Evolutionary conservation across 2,888 invertebrate species (phyloP).

Genomic region (Lingula anatina): DNA sequence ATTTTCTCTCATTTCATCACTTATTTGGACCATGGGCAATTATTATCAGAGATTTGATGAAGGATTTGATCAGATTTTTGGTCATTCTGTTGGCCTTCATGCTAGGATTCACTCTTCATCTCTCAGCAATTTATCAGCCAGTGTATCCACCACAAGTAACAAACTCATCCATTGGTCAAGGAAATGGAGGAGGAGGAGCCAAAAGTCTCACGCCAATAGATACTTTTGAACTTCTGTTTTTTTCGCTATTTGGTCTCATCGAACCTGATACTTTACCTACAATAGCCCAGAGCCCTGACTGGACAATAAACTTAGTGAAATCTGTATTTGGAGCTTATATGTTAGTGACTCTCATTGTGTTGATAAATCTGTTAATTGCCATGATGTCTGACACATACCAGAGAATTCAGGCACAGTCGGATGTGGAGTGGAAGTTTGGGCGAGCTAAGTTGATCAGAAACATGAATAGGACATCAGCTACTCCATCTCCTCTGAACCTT

Average conservation of each 20-base stretch:
- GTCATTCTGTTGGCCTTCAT: slow-evolving; percentile 97
- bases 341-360: slow-evolving; percentile 95
- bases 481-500: slow-evolving; percentile 95
- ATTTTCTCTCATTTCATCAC: slow-evolving; percentile 96
- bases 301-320: slow-evolving; percentile 53
- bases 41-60: slow-evolving; percentile 75
- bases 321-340: slow-evolving; percentile 91
- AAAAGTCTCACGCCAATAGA: slow-evolving; percentile 54
- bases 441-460: slow-evolving; percentile 95
- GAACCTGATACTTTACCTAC: slow-evolving; percentile 59
- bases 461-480: slow-evolving; percentile 95
- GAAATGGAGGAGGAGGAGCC: slow-evolving; percentile 24
- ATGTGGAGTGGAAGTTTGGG: slow-evolving; percentile 99
- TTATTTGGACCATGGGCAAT: slow-evolving; percentile 99
- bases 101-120: slow-evolving; percentile 89
- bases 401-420: slow-evolving; percentile 98
- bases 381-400: slow-evolving; percentile 99
- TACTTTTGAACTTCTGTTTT: slow-evolving; percentile 96
- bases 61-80: slow-evolving; percentile 88
- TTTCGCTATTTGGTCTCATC: slow-evolving; percentile 95
- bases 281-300: slow-evolving; percentile 53
- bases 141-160: slow-evolving; percentile 24
- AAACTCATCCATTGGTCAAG: slow-evolving; percentile 22
- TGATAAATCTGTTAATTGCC: slow-evolving; percentile 98
- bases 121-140: slow-evolving; percentile 90